These are phyloP conservation scores for Conger conger DNA, from an alignment of 2,113 vertebrate species.

Conservation along the genomic window DNA sequence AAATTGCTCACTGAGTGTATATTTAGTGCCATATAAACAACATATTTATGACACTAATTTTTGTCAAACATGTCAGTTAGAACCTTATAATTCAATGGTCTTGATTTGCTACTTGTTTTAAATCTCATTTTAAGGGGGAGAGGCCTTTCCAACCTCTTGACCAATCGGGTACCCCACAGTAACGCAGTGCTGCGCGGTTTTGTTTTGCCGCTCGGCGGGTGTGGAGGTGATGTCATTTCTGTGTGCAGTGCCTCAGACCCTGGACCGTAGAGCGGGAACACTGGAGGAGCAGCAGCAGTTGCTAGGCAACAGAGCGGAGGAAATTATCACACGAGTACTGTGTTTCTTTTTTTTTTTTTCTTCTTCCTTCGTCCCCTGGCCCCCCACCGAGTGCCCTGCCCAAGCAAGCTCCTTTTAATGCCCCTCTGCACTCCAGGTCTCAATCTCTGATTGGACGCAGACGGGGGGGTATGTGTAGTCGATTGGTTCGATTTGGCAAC, in stretches of 20 bases:
- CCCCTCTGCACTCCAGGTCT: neutral
- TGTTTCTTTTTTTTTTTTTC: too few species aligned
- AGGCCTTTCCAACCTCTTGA: too few species aligned
- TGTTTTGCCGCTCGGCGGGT: neutral
- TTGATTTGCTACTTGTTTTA: too few species aligned
- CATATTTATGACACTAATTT: too few species aligned
- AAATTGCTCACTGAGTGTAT: too few species aligned
- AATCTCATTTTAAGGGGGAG: too few species aligned
- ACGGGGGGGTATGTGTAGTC: neutral
- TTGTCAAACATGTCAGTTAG: too few species aligned
- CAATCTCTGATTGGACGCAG: neutral
- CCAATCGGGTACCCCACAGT: neutral
- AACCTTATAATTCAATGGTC: too few species aligned
- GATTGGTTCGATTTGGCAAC: too few species aligned
- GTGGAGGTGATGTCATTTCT: neutral
- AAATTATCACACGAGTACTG: neutral
- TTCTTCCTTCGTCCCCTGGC: neutral
- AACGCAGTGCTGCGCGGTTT: neutral
- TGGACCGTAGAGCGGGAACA: neutral
- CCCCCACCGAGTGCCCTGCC: neutral
- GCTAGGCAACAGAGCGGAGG: neutral
- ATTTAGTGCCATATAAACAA: too few species aligned
- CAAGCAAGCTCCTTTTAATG: neutral
- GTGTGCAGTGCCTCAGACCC: neutral
- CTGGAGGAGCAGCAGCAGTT: neutral